Percentiles rank a stretch among this genome's conserved stretches.
These are phyloP conservation scores for Hepsetus odoe DNA, from an alignment of 2,113 vertebrate genomes.

Conservation along the genomic window DNA sequence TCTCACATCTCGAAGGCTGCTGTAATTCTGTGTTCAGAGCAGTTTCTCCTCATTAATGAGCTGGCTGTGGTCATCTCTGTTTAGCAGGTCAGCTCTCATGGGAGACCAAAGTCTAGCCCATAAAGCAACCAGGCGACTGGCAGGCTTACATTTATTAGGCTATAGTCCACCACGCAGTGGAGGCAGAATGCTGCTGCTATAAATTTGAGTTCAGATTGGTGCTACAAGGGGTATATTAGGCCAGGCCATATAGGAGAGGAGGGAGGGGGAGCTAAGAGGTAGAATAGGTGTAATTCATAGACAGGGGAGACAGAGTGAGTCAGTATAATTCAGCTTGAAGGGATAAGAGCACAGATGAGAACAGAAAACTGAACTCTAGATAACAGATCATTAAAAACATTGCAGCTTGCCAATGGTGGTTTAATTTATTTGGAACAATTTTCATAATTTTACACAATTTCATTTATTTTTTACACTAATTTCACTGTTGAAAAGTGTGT, in stretches of 20 bases:
- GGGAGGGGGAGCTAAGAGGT: background rate
- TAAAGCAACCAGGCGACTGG: background rate
- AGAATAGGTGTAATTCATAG: background rate
- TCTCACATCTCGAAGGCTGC: too few relatives aligned
- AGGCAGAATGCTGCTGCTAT: background rate
- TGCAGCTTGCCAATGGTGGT: too few relatives aligned
- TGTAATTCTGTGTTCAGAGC: too few relatives aligned
- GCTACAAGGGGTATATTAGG: background rate
- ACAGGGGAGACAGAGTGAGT: too few relatives aligned
- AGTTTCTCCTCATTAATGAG: background rate
- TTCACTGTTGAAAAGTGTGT: too few relatives aligned
- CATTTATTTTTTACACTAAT: too few relatives aligned
- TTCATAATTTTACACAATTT: too few relatives aligned
- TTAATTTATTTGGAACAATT: too few relatives aligned
- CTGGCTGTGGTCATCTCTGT: background rate
- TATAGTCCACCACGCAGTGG: background rate
- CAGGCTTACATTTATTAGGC: background rate
- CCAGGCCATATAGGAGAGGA: background rate
- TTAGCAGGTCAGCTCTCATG: background rate
- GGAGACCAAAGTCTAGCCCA: background rate
- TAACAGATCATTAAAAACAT: too few relatives aligned
- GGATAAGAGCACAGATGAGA: background rate
- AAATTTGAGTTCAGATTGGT: constrained; percentile 3
- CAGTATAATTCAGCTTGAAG: background rate
- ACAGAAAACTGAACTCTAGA: background rate